These are phyloP conservation scores for Tenebrosternarchus preto DNA, from an alignment of 2,113 vertebrate genomes.

Conservation along the genomic window DNA sequence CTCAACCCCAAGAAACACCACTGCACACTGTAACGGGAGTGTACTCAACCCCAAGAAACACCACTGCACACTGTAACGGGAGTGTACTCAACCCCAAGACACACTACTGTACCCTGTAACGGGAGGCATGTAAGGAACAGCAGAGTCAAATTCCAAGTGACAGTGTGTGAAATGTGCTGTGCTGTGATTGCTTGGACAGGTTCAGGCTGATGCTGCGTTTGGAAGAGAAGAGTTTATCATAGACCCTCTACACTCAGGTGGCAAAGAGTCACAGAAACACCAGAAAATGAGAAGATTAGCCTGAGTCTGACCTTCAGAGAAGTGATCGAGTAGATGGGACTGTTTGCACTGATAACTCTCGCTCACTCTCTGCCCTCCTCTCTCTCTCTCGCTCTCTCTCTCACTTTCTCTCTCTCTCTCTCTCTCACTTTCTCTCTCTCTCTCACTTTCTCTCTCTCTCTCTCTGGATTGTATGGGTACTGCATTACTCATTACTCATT, in stretches of 20 bases:
- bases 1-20: no score
- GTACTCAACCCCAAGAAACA: no score
- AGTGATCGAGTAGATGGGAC: slow-evolving; percentile 1
- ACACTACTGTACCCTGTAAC: no score
- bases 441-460: slow-evolving; percentile 6
- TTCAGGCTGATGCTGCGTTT: no score
- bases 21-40: no score
- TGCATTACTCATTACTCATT: slow-evolving; percentile 10
- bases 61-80: no score
- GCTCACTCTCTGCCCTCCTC: neutral
- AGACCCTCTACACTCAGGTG: neutral
- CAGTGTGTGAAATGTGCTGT: no score
- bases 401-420: neutral
- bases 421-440: neutral
- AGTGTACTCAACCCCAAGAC: no score
- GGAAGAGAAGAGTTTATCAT: no score
- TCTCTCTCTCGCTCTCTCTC: neutral
- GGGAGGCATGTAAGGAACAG: no score
- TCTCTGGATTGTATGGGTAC: neutral
- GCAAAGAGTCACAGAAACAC: neutral
- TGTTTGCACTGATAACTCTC: neutral
- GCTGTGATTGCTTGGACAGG: no score
- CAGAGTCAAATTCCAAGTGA: no score
- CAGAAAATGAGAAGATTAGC: slow-evolving; percentile 17
- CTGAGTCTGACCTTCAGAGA: slow-evolving; percentile 25